A percentile compares a stretch with the other conserved stretches of the same genome.
Conservation (phyloP, 2,113 vertebrate genomes). For the Melanostigma gelatinosum region DNA sequence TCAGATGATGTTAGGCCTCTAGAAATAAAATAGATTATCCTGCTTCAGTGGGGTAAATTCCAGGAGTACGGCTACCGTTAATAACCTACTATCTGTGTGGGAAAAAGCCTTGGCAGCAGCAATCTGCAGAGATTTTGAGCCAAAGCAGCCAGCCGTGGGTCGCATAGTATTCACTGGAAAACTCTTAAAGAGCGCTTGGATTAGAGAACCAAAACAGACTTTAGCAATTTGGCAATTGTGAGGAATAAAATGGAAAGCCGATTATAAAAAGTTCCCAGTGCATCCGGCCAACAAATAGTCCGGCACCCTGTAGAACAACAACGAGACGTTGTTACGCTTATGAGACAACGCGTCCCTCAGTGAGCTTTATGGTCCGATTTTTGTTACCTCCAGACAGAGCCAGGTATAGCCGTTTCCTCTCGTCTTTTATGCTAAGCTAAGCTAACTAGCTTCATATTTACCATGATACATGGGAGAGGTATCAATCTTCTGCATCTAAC, state of each 20-base stretch:
- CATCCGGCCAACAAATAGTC: not conserved
- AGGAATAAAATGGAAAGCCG: not conserved
- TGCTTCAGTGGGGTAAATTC: constrained; percentile 59
- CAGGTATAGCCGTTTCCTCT: not conserved
- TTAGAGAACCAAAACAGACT: not conserved
- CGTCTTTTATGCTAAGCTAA: not conserved
- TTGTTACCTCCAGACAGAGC: too few species aligned
- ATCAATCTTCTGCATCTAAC: not conserved
- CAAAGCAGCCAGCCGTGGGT: not conserved
- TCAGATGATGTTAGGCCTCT: constrained; percentile 25
- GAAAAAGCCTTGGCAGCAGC: constrained; percentile 37
- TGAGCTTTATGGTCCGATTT: too few species aligned
- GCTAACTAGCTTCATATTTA: not conserved
- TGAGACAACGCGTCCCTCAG: too few species aligned
- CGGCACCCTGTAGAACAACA: not conserved
- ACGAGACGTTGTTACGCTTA: not conserved
- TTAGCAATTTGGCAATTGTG: not conserved
- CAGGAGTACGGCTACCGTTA: constrained; percentile 66
- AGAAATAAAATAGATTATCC: constrained; percentile 44
- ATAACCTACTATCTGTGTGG: constrained; percentile 69
- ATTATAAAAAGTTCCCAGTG: not conserved
- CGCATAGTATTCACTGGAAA: not conserved
- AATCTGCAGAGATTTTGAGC: constrained; percentile 10
- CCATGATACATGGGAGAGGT: not conserved
- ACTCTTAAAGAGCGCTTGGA: not conserved